These are phyloP conservation scores for Homarus gammarus DNA, from an alignment of 2,888 invertebrate species.

Conservation along the genomic window DNA sequence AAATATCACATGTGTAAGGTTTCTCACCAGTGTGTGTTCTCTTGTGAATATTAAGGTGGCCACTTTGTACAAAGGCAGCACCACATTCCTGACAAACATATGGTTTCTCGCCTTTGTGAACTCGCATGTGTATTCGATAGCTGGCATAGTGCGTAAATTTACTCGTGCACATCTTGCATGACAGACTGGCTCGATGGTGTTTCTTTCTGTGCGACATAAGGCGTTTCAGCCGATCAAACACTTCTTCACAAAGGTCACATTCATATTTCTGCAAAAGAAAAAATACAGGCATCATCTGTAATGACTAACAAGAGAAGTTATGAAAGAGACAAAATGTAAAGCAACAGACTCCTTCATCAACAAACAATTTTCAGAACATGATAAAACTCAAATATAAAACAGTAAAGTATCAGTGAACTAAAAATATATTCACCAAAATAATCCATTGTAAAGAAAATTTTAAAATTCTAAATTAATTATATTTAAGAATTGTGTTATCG, in stretches of 20 bases:
- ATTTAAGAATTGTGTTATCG: no score
- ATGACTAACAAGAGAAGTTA: no score
- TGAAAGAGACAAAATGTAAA: neutral
- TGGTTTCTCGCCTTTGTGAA: slow-evolving; percentile 72
- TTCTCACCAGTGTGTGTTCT: slow-evolving; percentile 75
- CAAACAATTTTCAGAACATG: no score
- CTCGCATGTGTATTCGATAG: slow-evolving; percentile 74
- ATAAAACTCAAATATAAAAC: no score
- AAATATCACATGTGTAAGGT: slow-evolving; percentile 75
- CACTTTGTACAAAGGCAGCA: slow-evolving; percentile 73
- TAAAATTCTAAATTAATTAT: no score
- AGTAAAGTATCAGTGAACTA: no score
- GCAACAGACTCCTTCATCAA: neutral
- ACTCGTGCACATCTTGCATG: slow-evolving; percentile 68
- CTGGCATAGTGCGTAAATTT: slow-evolving; percentile 70
- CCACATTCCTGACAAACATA: slow-evolving; percentile 75
- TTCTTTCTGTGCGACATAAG: slow-evolving; percentile 63
- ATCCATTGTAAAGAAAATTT: no score
- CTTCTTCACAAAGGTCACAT: slow-evolving; percentile 68
- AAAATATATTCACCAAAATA: no score
- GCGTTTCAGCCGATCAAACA: slow-evolving; percentile 63
- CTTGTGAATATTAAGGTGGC: slow-evolving; percentile 75
- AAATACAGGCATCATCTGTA: no score
- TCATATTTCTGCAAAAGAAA: slow-evolving; percentile 62
- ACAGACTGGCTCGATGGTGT: slow-evolving; percentile 62